Base-by-base conservation (phyloP, 2,113 vertebrate genomes). In the Calidris pygmaea region DNA sequence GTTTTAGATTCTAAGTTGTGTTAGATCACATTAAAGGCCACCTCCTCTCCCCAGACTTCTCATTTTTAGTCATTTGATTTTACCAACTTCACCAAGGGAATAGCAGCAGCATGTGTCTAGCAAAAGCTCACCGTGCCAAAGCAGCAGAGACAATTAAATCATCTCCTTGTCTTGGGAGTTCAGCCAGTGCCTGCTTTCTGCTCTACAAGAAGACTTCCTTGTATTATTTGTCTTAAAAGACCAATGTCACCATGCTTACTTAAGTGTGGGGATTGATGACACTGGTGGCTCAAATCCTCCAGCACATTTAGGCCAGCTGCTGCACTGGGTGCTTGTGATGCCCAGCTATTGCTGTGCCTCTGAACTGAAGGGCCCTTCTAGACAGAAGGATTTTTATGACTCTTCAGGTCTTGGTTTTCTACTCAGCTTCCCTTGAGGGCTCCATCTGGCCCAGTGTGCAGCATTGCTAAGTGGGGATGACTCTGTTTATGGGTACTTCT, bases 31-130 rank as follows among this genome's bases (percentile, higher is more conserved):
- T 65, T 91, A 93, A 95, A 82, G 58, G 45, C 66, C 35, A 37
- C 48, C 24, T 91, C 48, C 26, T 72, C 32, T 43, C 35, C n/a
- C 13, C 8, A 35, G 43, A 52, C 53, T 78, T 89, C 30, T 89
- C 53, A 41, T 85, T 94, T 96, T 87, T 29, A 85, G 91, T 87
- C 12, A 76, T 70, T 95, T 91, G 53, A 89, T 96, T 94, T 94
- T 96, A 53, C 81, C 77, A 82, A 41, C 74, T 58, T 85, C 73
- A 32, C 48, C 71, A 39, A 79, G 81, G 78, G 87, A 91, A 65
- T 76, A 91, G 74, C 45, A 86, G 50, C 59, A 93, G 68, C 43
- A 8, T 87, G 74, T 91, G 62, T 79, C 81, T 95, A 87, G 81
- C 84, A 85, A 82, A 91, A 91, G 81, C 67, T 71, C 81, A 55